Evolutionary conservation across 2,113 vertebrate species (phyloP), one percentile per base, ranked within the genome.

Genomic region (Scolopax mira): DNA sequence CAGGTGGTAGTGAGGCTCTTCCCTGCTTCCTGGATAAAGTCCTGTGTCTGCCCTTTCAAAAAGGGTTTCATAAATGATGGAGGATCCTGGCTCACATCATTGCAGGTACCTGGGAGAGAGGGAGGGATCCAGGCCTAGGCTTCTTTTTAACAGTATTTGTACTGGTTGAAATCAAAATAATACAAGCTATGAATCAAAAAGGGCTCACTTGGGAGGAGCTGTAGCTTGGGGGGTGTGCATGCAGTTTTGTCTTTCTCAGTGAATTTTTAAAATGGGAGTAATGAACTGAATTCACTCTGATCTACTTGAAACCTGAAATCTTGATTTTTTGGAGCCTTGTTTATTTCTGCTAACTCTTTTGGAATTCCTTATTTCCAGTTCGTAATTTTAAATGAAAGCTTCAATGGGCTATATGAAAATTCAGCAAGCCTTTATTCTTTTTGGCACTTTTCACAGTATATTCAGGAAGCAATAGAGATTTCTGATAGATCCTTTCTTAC

Each of bases 381-480:
- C 6, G 3, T 58, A 31, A 48, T 72, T 74, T 11, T 81, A 69
- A 88, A 52, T 55, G 30, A 52, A 62, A 62, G 31, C 64, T 83
- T 90, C 18, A 83, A 3, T 17, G 71, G 54, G 23, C 27, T 51
- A 1, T 54, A 22, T 71, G 72, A 74, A 85, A 95, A 83, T 74
- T 55, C 27, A 35, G 3, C 46, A 78, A 72, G 18, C 25, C 42
- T 86, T 92, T 88, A 27, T 72, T 93, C 44, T 15, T 48, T 85
- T 91, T 94, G 60, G 10, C 24, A 39, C 25, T 90, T 80, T 18
- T 13, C 27, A 23, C 6, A 19, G n/a, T 66, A 28, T 48, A 39
- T 69, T 90, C 57, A 78, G 37, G 60, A 92, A 92, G 16, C 30
- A 78, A 17, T 48, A 70, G 69, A 62, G 28, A 88, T 60, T 92